Percentiles rank a stretch among this genome's conserved stretches.
phyloP scores from a whole-genome alignment of 1,140 invertebrate species.

The Callitettix versicolor region DNA sequence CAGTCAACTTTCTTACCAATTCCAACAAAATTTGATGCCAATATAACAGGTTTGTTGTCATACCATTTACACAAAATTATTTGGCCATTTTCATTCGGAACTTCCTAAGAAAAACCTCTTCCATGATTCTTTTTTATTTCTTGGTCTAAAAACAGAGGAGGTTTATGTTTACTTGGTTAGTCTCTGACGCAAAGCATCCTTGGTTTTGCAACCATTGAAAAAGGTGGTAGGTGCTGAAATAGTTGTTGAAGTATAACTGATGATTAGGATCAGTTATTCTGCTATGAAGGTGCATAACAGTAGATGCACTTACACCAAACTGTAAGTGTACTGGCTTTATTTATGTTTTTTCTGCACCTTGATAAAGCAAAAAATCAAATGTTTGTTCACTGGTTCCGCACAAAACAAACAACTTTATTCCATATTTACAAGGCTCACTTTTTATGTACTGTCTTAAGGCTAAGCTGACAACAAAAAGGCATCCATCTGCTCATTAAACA shows the following conservation, averaged over 20 bases:
- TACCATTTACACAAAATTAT: conserved; percentile 18
- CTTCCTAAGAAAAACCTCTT: conserved; percentile 9
- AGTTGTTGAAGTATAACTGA: conserved; percentile 16
- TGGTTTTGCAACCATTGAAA: conserved; percentile 8
- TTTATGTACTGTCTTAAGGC: conserved; percentile 1
- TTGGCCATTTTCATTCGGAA: conserved; percentile 15
- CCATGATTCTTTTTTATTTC: neutral
- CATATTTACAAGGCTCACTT: conserved; percentile 12
- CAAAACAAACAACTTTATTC: conserved; percentile 15
- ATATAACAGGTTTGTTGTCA: conserved; percentile 11
- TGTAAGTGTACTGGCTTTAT: neutral
- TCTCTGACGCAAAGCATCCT: conserved; percentile 10
- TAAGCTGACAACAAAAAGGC: conserved; percentile 10
- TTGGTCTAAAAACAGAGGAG: conserved; percentile 9
- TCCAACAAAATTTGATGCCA: conserved; percentile 20
- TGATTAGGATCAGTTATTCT: neutral
- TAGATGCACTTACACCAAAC: conserved; percentile 6
- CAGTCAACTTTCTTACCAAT: conserved; percentile 15
- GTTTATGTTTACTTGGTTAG: conserved; percentile 11
- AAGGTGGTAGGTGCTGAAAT: conserved; percentile 7
- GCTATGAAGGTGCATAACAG: conserved; percentile 4
- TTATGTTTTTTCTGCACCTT: conserved; percentile 3
- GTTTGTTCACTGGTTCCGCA: conserved; percentile 12
- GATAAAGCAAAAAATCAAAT: conserved; percentile 15
- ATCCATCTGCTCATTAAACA: conserved; percentile 16